Evolutionary conservation across 2,888 invertebrate genomes (phyloP).

Genomic region (Lacanobia wlatinum): DNA sequence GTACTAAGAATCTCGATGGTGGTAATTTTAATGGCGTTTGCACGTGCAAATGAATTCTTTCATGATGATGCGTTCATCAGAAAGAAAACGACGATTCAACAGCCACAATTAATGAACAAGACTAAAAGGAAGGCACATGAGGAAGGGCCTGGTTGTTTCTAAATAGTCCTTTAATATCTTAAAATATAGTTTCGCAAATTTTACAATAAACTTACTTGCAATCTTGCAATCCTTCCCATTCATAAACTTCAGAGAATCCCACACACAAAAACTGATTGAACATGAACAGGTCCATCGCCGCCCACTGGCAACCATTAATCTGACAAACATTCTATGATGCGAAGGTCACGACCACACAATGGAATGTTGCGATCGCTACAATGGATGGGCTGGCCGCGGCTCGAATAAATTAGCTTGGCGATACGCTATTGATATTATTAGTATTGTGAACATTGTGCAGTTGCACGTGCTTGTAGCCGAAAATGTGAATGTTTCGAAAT

Average conservation of each 20-base stretch:
- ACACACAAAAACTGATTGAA: conserved; percentile 59
- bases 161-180: not conserved
- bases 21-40: conserved; percentile 33
- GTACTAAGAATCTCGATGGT: conserved; percentile 11
- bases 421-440: conserved; percentile 71
- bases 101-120: not conserved
- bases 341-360: conserved; percentile 84
- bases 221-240: conserved; percentile 42
- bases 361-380: conserved; percentile 83
- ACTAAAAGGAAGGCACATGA: not conserved
- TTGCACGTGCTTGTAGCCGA: conserved; percentile 58
- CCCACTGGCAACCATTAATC: conserved; percentile 69
- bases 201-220: conserved; percentile 28
- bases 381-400: conserved; percentile 78
- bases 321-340: conserved; percentile 67
- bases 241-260: conserved; percentile 45
- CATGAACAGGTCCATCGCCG: conserved; percentile 64
- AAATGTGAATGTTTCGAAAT: conserved; percentile 52
- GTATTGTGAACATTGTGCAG: conserved; percentile 52
- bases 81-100: not conserved
- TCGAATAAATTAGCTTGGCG: conserved; percentile 77
- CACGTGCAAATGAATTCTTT: conserved; percentile 30
- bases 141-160: too few species aligned
- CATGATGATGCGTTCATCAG: not conserved
- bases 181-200: not conserved